Evolutionary conservation across 2,113 vertebrate genomes (phyloP).

Genomic region (Alces alces): DNA sequence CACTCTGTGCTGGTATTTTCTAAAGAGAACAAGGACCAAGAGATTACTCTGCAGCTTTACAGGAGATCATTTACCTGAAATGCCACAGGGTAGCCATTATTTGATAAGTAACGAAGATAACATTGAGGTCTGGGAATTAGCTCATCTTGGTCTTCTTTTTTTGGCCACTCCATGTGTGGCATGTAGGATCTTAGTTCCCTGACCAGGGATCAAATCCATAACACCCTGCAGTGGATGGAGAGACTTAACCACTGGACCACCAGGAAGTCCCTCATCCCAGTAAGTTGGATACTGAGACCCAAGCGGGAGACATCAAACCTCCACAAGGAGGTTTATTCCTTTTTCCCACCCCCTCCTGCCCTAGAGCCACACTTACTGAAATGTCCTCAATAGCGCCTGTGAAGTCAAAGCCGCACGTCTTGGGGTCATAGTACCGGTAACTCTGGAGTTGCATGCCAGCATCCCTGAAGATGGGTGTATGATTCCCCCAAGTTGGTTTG

Average conservation of each 20-base stretch:
- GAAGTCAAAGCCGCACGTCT: slow-evolving; percentile 95
- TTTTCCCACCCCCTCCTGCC: not conserved
- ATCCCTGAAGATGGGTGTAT: slow-evolving; percentile 97
- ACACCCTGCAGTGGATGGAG: not conserved
- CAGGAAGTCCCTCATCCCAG: not conserved
- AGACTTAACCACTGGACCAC: not conserved
- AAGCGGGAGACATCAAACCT: not conserved
- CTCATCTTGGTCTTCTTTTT: not conserved
- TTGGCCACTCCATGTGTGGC: not conserved
- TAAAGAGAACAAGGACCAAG: slow-evolving; percentile 62
- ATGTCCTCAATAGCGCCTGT: slow-evolving; percentile 94
- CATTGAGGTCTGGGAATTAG: not conserved
- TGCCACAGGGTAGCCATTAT: not conserved
- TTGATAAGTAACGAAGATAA: not conserved
- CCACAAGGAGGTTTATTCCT: not conserved
- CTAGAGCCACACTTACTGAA: slow-evolving; percentile 85
- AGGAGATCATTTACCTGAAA: not conserved
- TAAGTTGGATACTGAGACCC: not conserved
- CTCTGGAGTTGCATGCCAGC: slow-evolving; percentile 94
- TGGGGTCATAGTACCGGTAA: slow-evolving; percentile 95
- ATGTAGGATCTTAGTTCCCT: not conserved
- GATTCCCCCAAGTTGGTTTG: slow-evolving; percentile 97
- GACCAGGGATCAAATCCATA: not conserved
- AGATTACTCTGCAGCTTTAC: not conserved
- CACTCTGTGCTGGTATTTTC: slow-evolving; percentile 96